Evolutionary conservation across 37 sponge, comb jelly and placozoan genomes (phyloP).

Genomic region (Oopsacas minuta): DNA sequence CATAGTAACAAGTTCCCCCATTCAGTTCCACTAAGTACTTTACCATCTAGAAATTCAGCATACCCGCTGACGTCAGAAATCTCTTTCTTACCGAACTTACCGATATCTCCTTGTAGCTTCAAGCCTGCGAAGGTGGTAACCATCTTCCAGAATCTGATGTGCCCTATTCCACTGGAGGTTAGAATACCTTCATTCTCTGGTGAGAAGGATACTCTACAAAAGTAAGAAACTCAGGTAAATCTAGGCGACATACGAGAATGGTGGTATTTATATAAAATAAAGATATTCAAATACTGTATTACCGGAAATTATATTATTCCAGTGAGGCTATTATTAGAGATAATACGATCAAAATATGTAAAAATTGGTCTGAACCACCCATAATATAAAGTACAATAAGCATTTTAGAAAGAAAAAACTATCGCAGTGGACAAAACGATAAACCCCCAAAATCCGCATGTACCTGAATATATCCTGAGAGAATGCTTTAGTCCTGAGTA

Average conservation of each 20-base stretch:
- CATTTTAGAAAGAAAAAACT: too few species aligned
- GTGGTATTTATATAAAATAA: too few species aligned
- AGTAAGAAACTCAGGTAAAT: too few species aligned
- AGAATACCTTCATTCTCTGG: slow-evolving; percentile 85
- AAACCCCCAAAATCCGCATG: too few species aligned
- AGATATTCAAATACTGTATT: too few species aligned
- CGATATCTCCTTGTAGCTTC: slow-evolving; percentile 92
- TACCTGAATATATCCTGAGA: slow-evolving; percentile 77
- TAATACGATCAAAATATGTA: too few species aligned
- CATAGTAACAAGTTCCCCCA: slow-evolving; percentile 99
- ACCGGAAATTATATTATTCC: too few species aligned
- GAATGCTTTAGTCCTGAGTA: slow-evolving; percentile 90
- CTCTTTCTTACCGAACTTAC: slow-evolving; percentile 89
- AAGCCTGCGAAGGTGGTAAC: slow-evolving; percentile 97
- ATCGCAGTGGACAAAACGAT: too few species aligned
- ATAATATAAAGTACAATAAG: too few species aligned
- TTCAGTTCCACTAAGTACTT: slow-evolving; percentile 93
- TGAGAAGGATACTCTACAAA: slow-evolving; percentile 78
- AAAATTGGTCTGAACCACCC: too few species aligned
- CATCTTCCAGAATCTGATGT: slow-evolving; percentile 99
- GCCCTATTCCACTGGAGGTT: slow-evolving; percentile 92
- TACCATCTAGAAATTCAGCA: slow-evolving; percentile 96
- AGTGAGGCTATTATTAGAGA: too few species aligned
- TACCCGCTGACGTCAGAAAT: slow-evolving; percentile 84
- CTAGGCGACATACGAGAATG: too few species aligned